Percentiles rank a stretch among this genome's conserved stretches.
Evolutionary conservation across 2,888 invertebrate species (phyloP).

Genomic region (Scelioninae gen. 2): DNA sequence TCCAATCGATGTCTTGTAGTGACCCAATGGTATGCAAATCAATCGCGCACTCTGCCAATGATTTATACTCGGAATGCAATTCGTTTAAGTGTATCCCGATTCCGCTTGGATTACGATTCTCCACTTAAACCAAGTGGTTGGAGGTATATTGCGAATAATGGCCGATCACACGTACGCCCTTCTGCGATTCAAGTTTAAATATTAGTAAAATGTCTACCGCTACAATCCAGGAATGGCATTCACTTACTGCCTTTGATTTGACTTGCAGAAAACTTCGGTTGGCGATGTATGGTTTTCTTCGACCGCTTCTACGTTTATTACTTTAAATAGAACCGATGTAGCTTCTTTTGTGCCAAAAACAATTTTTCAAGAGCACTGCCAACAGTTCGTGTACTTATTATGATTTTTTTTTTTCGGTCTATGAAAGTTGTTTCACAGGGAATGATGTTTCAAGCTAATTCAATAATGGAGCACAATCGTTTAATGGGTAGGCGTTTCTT

Average conservation of each 20-base stretch:
- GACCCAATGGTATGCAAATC: constrained; percentile 73
- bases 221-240: constrained; percentile 70
- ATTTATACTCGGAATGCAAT: constrained; percentile 73
- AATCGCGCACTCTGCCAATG: constrained; percentile 71
- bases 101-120: constrained; percentile 70
- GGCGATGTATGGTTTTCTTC: constrained; percentile 61
- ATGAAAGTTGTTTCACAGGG: too few species aligned
- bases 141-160: constrained; percentile 57
- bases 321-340: constrained; percentile 44
- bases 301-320: constrained; percentile 56
- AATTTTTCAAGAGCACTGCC: constrained; percentile 50
- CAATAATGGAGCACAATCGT: too few species aligned
- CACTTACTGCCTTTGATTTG: constrained; percentile 72
- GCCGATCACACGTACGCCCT: constrained; percentile 63
- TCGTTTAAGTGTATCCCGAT: constrained; percentile 75
- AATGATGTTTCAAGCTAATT: too few species aligned
- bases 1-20: constrained; percentile 64
- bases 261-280: constrained; percentile 74
- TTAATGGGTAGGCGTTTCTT: too few species aligned
- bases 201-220: constrained; percentile 72
- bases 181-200: constrained; percentile 73
- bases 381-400: constrained; percentile 30
- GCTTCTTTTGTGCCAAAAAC: constrained; percentile 57
- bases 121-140: constrained; percentile 63
- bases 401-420: constrained; percentile 30